Evolutionary conservation across 2,888 invertebrate genomes (phyloP), one percentile per base, ranked within the genome.

Genomic region (Morpho deidamia): DNA sequence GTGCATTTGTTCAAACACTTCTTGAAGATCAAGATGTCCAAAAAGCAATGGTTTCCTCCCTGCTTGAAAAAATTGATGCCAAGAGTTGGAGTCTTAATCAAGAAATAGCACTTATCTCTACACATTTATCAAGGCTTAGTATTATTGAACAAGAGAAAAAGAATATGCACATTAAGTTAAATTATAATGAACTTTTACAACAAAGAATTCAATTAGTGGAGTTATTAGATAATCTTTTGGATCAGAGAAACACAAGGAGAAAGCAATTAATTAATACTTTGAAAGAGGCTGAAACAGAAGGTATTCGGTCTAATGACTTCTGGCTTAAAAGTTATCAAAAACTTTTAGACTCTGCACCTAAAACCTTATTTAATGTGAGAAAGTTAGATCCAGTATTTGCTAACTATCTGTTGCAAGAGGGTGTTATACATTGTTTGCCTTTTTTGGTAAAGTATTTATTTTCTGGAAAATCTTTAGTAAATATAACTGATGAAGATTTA

Each of bases 271-370:
- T 94, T 55, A 90, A 92, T 11, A 94, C 94, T 0, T 81, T 95
- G 68, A 90, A 91, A 66, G 93, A 93, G 70, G 94, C 96, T 90
- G 96, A 97, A 78, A 84, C 63, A 63, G 84, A 90, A 62, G 87
- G 81, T 56, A 82, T 84, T 62, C 81, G 75, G 47, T 78, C 85
- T 1, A 82, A 90, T 64, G 92, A 93, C 70, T 95, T 94, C 75
- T 95, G 95, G 95, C 80, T 95, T 60, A 90, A 92, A 69, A 96
- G 96, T 77, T 97, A 96, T 77, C 97, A 97, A 77, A 92, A 93
- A 63, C 81, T 97, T 42, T 89, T 97, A 72, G 95, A 96, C 72
- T 92, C 92, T 33, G 92, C 94, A 63, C 96, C 96, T 23, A 91
- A 90, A 67, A 91, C 92, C 46, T 81, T 94, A 59, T 78, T 93